These are phyloP conservation scores for Orthosia cruda DNA, from an alignment of 2,888 invertebrate species.

Conservation along the genomic window DNA sequence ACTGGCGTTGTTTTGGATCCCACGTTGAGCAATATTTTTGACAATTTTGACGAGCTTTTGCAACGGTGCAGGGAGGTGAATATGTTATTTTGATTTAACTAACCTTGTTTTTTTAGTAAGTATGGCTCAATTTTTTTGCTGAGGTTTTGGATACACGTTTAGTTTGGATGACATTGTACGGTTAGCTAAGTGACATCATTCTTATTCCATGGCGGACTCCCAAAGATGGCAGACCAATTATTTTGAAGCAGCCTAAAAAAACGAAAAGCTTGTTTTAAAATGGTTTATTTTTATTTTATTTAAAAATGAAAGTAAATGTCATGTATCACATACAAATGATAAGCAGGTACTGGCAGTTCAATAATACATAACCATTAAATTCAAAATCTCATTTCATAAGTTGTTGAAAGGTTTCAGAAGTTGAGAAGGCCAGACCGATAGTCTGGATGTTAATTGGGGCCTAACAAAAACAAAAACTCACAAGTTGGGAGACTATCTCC, in stretches of 20 bases:
- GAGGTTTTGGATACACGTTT: no score
- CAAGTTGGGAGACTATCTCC: conserved; percentile 17
- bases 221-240: no score
- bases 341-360: neutral
- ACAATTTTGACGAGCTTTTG: conserved; percentile 45
- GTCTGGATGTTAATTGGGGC: conserved; percentile 34
- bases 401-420: conserved; percentile 6
- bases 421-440: conserved; percentile 11
- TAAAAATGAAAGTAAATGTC: no score
- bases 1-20: conserved; percentile 73
- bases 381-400: neutral
- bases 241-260: no score
- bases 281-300: no score
- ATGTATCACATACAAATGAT: no score
- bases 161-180: no score
- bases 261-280: no score
- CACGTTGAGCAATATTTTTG: conserved; percentile 46
- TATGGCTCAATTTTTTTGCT: neutral
- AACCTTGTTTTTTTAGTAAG: no score
- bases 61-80: conserved; percentile 65
- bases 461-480: conserved; percentile 36
- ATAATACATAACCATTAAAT: neutral
- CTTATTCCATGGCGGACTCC: no score
- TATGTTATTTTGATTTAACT: neutral
- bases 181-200: no score